Base-by-base conservation (phyloP, 2,113 vertebrate species). In the Carettochelys insculpta region DNA sequence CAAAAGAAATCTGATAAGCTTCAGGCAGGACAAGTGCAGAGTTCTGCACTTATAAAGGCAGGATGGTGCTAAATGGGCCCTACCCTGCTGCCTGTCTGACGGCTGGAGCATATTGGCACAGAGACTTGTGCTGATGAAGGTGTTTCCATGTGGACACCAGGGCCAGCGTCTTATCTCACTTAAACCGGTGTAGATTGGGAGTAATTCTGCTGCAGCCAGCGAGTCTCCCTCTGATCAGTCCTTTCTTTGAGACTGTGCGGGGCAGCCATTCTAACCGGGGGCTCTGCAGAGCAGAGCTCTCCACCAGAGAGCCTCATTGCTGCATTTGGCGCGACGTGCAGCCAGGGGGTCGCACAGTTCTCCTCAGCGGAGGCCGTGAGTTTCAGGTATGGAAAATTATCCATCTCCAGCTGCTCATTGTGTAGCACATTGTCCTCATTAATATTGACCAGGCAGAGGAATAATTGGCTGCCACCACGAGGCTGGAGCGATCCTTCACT, bases 401-500 rank as follows among this genome's bases (percentile, higher is more conserved):
- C 96, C 92, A 61, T 95, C 95, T 96, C 81, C 34, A 79, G 88
- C 95, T 93, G 93, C 92, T 94, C 92, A 82, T 93, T 93, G 94
- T 94, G 89, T 78, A 86, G 93, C 94, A 52, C 90, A 11, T 90
- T 86, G 77, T 88, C 92, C 94, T 92, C 50, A 95, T 97, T 93
- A 96, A 96, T 95, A 96, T 97, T 95, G 95, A 95, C 92, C 91
- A 92, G 95, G 93, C 90, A 94, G 90, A 95, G 96, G 96, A 97
- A 90, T 95, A 97, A 97, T 96, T 95, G 95, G 96, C 90, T 97
- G 96, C 95, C 92, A 95, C 90, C 85, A 75, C 68, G 11, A 80
- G 93, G 76, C 92, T 94, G 91, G 92, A 96, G 94, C 51, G 92
- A 97, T 97, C 95, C 94, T 95, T 97, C 94, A 90, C 93, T 97